Base-by-base conservation (phyloP, 1,140 invertebrate species). In the Pogonus chalceus region DNA sequence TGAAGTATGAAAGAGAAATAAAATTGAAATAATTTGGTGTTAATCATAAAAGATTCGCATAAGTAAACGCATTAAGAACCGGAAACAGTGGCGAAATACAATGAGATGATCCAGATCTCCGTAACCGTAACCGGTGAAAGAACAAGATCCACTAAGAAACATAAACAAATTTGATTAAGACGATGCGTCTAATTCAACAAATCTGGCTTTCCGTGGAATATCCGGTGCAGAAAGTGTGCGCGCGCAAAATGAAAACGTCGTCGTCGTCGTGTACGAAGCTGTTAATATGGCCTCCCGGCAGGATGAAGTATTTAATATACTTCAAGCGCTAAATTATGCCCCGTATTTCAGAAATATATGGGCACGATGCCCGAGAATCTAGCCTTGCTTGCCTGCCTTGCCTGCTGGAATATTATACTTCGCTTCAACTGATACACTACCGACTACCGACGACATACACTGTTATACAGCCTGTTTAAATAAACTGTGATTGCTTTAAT, bases 221-320 rank as follows among this genome's bases (percentile, higher is more conserved):
- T 31, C 26, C 26, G 26, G 4, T 4, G 14, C 7, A 14, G 7
- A 14, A 7, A 31, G 26, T 31, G 26, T 7, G 26, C 26, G 14
- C 26, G 35, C 18, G 50, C 51, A 35, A 53, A 48, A 12, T 23
- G 26, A 51, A 49, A 57, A n/a, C n/a, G n/a, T n/a, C n/a, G n/a
- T n/a, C n/a, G n/a, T n/a, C n/a, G n/a, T n/a, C n/a, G 51, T 53
- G 52, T 49, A 37, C 46, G 35, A 16, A 26, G 56, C 54, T 46
- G 56, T 57, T 53, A 50, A 57, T 57, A 53, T 50, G 37, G 51
- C 23, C 24, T 23, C 35, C 22, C 43, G 23, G 46, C 51, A 53
- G 31, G 48, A 48, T 43, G 31, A 26, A 50, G 56, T 57, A 57
- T 57, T 57, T 57, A 57, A 57, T 57, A 57, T 57, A 57, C 56